phyloP scores from a whole-genome alignment of 64 coral and sea anemone genomes.

The Actinia equina region DNA sequence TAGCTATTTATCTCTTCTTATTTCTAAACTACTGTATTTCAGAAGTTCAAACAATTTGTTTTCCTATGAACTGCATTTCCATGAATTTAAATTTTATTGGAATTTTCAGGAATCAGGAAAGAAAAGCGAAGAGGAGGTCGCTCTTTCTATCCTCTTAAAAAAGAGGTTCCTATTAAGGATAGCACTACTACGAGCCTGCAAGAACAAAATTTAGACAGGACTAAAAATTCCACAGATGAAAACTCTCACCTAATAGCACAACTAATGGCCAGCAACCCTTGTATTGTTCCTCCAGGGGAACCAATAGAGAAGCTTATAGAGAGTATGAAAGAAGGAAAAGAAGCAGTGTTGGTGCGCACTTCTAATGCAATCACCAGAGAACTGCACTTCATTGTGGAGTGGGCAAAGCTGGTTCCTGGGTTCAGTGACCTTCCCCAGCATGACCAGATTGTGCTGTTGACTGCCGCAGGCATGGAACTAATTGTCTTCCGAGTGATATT shows the following conservation, averaged over 20 bases:
- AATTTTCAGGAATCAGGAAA: slow-evolving; percentile 77
- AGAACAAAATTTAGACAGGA: not conserved
- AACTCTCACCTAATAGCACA: slow-evolving; percentile 65
- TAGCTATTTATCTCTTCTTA: no score
- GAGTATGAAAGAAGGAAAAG: slow-evolving; percentile 37
- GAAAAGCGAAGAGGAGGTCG: slow-evolving; percentile 91
- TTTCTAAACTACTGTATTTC: no score
- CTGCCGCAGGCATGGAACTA: slow-evolving; percentile 89
- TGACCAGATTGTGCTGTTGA: slow-evolving; percentile 81
- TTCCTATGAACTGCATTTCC: no score
- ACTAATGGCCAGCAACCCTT: slow-evolving; percentile 73
- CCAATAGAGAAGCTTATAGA: not conserved
- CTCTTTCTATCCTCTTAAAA: slow-evolving; percentile 91
- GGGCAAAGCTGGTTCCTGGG: slow-evolving; percentile 93
- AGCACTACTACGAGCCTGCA: not conserved
- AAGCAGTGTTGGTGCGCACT: slow-evolving; percentile 57
- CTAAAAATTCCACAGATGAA: slow-evolving; percentile 8
- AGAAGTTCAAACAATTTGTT: no score
- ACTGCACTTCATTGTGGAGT: slow-evolving; percentile 86
- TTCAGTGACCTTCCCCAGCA: slow-evolving; percentile 66
- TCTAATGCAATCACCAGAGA: slow-evolving; percentile 90
- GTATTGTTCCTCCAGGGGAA: slow-evolving; percentile 76
- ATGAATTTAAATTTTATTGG: not conserved
- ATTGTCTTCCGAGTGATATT: slow-evolving; percentile 89
- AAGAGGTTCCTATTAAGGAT: slow-evolving; percentile 2